phyloP scores from a whole-genome alignment of 2,888 invertebrate genomes.

The Archaeoteleia sp. region DNA sequence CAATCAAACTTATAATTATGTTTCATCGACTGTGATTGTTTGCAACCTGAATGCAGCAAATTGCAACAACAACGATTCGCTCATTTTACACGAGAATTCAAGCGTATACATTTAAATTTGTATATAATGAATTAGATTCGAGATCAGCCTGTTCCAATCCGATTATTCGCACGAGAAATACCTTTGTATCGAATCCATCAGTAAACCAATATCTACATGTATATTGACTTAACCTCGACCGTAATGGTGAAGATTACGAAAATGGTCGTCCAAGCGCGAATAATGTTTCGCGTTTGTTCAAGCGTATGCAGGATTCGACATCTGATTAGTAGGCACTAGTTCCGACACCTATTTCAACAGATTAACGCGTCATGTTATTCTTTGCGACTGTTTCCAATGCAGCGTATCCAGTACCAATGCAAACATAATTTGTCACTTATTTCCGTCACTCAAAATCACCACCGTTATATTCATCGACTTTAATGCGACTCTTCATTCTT shows the following conservation, averaged over 20 bases:
- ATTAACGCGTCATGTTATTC: conserved; percentile 40
- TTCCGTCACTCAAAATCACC: too few species aligned
- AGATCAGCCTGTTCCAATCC: conserved; percentile 56
- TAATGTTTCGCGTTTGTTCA: conserved; percentile 49
- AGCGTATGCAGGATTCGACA: conserved; percentile 39
- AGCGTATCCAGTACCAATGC: neutral
- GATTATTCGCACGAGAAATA: conserved; percentile 55
- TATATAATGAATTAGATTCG: conserved; percentile 54
- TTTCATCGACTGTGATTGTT: conserved; percentile 7
- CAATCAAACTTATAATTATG: too few species aligned
- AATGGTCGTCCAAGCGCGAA: conserved; percentile 52
- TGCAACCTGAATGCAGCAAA: conserved; percentile 29
- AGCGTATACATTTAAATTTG: conserved; percentile 53
- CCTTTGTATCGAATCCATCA: conserved; percentile 43
- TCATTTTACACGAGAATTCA: conserved; percentile 36
- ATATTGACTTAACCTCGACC: conserved; percentile 43
- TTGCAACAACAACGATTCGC: conserved; percentile 18
- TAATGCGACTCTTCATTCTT: conserved; percentile 17
- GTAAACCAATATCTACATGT: conserved; percentile 49
- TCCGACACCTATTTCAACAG: conserved; percentile 38
- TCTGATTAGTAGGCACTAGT: conserved; percentile 45
- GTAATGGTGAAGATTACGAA: conserved; percentile 51
- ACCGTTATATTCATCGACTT: neutral
- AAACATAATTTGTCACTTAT: too few species aligned
- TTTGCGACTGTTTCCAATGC: neutral